Evolutionary conservation across 2,888 invertebrate genomes (phyloP).

Genomic region (Acholoe squamosa): DNA sequence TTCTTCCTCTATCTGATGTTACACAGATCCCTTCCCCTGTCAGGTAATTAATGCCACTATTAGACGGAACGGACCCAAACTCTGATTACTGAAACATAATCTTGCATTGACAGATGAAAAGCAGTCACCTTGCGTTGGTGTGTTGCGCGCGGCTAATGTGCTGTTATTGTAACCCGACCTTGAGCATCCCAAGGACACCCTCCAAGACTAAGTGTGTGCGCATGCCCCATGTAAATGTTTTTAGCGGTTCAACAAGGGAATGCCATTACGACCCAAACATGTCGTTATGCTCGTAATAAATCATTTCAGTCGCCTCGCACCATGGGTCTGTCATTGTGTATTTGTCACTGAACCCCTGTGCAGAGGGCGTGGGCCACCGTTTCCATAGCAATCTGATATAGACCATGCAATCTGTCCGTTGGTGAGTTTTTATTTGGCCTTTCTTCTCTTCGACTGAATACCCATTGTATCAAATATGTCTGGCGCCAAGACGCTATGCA

Average conservation of each 20-base stretch:
- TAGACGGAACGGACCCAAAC: conserved; percentile 53
- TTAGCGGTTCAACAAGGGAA: conserved; percentile 25
- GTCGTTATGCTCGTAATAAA: conserved; percentile 35
- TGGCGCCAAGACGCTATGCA: background rate
- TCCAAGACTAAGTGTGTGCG: conserved; percentile 31
- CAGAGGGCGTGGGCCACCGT: conserved; percentile 29
- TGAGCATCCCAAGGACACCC: background rate
- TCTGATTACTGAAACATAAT: conserved; percentile 62
- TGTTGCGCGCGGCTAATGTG: conserved; percentile 45
- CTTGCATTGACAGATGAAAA: conserved; percentile 58
- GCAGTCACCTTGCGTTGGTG: conserved; percentile 1
- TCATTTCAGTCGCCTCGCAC: conserved; percentile 1
- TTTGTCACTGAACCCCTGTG: conserved; percentile 14
- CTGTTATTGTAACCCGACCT: conserved; percentile 53
- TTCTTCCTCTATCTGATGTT: conserved; percentile 27
- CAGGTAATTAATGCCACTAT: conserved; percentile 60
- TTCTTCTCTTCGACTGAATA: no score
- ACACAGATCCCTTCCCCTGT: conserved; percentile 32
- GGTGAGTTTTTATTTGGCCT: background rate
- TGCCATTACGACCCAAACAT: conserved; percentile 51
- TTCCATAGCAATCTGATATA: conserved; percentile 28
- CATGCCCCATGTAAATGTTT: conserved; percentile 43
- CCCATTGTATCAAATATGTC: background rate
- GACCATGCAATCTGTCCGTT: background rate
- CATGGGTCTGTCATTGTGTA: conserved; percentile 2